phyloP scores from a whole-genome alignment of 2,113 vertebrate species.

The Hassar affinis region DNA sequence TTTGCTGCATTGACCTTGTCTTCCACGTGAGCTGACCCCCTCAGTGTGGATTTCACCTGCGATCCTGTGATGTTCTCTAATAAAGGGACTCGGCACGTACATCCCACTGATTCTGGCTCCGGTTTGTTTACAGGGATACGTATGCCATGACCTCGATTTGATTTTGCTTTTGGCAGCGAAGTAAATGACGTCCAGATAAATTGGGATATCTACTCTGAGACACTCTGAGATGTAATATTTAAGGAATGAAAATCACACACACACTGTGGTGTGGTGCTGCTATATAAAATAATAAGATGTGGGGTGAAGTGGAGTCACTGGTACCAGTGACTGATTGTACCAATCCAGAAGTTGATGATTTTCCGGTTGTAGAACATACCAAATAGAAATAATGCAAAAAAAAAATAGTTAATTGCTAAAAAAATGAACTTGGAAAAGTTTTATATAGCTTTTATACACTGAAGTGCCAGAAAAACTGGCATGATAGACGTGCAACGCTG shows the following conservation, averaged over 20 bases:
- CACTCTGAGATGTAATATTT: neutral
- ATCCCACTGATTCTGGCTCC: conserved; percentile 1
- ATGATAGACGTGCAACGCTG: too few species aligned
- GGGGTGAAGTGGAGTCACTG: neutral
- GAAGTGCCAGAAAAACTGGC: too few species aligned
- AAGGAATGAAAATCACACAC: neutral
- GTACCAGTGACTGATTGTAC: too few species aligned
- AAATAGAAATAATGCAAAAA: too few species aligned
- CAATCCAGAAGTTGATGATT: neutral
- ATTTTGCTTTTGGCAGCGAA: neutral
- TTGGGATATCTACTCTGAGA: neutral
- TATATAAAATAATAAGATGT: neutral
- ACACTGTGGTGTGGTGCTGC: too few species aligned
- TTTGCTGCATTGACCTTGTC: conserved; percentile 12
- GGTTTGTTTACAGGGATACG: neutral
- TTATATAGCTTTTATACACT: too few species aligned
- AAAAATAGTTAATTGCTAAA: too few species aligned
- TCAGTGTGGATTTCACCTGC: neutral
- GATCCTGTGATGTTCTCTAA: conserved; percentile 9
- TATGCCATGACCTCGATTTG: neutral
- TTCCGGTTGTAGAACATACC: neutral
- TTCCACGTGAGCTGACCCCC: neutral
- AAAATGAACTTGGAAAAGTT: too few species aligned
- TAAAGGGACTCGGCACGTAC: neutral
- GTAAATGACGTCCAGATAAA: neutral